A percentile compares a stretch with the other conserved stretches of the same genome.
Conservation (phyloP, 2,797 vertebrate species). For the Coregonus suidteri region DNA sequence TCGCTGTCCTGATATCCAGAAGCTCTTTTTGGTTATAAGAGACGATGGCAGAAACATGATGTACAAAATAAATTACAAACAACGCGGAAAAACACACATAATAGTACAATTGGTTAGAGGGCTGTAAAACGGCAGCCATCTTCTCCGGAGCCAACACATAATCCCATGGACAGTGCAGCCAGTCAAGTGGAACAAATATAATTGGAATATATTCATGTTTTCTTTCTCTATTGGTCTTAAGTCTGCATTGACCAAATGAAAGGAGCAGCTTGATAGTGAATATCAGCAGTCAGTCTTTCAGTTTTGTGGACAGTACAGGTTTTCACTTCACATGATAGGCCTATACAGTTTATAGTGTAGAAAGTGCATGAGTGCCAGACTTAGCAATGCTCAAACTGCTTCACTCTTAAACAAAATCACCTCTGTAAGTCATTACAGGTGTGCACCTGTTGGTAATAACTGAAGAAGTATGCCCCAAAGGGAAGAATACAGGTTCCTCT, state of each 20-base stretch:
- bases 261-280: neutral
- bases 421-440: neutral
- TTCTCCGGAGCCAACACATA: no score
- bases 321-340: neutral
- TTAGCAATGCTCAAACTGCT: no score
- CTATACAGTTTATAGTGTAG: neutral
- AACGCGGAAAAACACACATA: no score
- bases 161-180: slow-evolving; percentile 44
- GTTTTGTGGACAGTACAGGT: slow-evolving; percentile 35
- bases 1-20: no score
- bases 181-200: slow-evolving; percentile 67
- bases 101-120: no score
- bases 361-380: neutral
- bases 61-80: no score
- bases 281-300: slow-evolving; percentile 49
- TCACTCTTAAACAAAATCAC: no score
- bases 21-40: no score
- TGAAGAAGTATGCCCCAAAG: neutral
- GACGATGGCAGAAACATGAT: no score
- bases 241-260: slow-evolving; percentile 12
- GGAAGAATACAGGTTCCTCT: neutral
- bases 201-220: slow-evolving; percentile 67
- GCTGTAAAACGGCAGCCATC: no score
- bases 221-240: slow-evolving; percentile 60
- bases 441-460: neutral